Evolutionary conservation across 2,888 invertebrate species (phyloP).

Genomic region (Clunio marinus): DNA sequence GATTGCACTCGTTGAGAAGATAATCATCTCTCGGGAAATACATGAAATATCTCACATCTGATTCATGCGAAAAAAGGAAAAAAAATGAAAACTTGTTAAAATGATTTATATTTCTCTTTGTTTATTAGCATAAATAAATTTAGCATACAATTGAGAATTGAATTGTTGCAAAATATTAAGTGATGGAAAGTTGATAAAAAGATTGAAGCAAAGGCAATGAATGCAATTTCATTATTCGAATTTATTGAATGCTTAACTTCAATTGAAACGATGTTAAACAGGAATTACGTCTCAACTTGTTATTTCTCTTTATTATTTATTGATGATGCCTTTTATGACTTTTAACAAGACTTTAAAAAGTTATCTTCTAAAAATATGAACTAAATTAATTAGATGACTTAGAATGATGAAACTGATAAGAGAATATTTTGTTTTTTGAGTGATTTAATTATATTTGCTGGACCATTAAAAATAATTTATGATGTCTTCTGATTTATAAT

Average conservation of each 20-base stretch:
- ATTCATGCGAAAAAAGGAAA: not conserved
- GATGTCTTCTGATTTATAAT: no score
- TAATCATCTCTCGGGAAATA: constrained; percentile 36
- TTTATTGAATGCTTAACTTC: not conserved
- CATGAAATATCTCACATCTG: constrained; percentile 29
- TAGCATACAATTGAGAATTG: constrained; percentile 35
- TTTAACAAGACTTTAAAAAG: no score
- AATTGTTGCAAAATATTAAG: constrained; percentile 6
- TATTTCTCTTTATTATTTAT: not conserved
- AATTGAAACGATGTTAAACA: not conserved
- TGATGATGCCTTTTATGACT: not conserved
- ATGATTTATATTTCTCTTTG: constrained; percentile 28
- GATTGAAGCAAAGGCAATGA: constrained; percentile 1
- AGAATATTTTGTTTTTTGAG: no score
- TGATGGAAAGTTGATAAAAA: constrained; percentile 7
- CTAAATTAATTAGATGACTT: no score
- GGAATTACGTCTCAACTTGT: not conserved
- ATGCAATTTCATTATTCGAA: not conserved
- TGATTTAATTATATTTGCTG: no score
- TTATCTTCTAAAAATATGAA: no score
- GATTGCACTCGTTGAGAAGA: constrained; percentile 7
- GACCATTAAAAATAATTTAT: no score
- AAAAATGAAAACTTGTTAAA: constrained; percentile 22
- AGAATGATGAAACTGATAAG: no score
- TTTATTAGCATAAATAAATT: constrained; percentile 18